A percentile compares a stretch with the other conserved stretches of the same genome.
These are phyloP conservation scores for Ylistrum balloti DNA, from an alignment of 1,140 invertebrate species.

Conservation along the genomic window DNA sequence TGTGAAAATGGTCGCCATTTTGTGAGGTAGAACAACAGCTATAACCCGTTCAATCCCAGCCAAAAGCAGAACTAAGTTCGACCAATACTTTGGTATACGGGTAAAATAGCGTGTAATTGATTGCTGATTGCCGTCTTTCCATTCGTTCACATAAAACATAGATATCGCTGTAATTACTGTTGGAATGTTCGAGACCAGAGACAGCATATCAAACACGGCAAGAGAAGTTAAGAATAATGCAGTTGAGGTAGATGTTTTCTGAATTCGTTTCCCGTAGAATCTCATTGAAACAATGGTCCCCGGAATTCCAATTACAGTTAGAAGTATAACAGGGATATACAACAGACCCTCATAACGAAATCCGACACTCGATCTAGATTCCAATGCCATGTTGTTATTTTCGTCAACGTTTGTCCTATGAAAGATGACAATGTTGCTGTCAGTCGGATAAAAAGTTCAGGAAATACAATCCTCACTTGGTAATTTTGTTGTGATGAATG, in stretches of 20 bases:
- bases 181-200: neutral
- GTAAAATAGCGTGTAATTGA: neutral
- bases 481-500: too few species aligned
- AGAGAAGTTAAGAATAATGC: neutral
- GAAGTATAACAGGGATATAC: neutral
- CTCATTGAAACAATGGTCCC: neutral
- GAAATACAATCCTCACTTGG: too few species aligned
- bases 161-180: neutral
- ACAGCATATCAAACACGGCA: neutral
- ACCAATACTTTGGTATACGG: conserved; percentile 1
- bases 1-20: neutral
- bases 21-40: neutral
- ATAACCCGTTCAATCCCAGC: neutral
- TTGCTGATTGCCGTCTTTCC: neutral
- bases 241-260: neutral
- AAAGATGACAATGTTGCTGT: too few species aligned
- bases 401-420: too few species aligned
- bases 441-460: too few species aligned
- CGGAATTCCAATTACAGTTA: neutral
- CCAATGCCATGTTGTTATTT: too few species aligned
- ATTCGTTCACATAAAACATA: neutral
- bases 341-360: neutral
- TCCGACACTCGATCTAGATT: too few species aligned
- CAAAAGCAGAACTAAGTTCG: neutral
- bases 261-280: neutral